Conservation (phyloP, 2,888 invertebrate genomes). For the Rugalucina vietnamica region DNA sequence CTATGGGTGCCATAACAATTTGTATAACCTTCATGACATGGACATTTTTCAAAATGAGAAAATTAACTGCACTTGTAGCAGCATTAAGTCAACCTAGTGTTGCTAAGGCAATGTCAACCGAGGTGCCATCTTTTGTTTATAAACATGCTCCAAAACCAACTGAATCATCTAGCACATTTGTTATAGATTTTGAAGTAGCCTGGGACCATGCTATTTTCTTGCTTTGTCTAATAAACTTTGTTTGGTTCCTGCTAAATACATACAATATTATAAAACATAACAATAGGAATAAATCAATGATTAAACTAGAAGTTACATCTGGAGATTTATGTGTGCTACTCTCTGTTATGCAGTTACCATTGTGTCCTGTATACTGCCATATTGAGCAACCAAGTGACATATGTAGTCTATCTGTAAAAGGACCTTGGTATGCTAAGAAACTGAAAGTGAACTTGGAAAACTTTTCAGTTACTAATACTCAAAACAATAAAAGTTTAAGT, state of each 20-base stretch:
- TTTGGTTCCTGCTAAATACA: neutral
- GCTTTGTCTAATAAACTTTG: neutral
- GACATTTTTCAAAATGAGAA: neutral
- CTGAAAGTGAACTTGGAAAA: neutral
- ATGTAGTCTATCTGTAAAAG: neutral
- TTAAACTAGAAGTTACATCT: neutral
- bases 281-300: neutral
- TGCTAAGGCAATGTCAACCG: neutral
- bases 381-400: neutral
- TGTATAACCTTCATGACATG: neutral
- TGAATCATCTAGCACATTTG: neutral
- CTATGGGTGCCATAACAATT: neutral
- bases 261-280: neutral
- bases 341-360: neutral
- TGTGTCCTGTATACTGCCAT: neutral
- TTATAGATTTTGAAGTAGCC: neutral
- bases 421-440: neutral
- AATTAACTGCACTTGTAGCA: neutral
- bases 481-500: neutral
- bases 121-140: neutral
- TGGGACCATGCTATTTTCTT: neutral
- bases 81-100: neutral
- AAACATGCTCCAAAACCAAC: neutral
- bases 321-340: neutral
- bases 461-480: neutral